Evolutionary conservation across 1,140 invertebrate genomes (phyloP), one percentile per base, ranked within the genome.

Genomic region (Camponotus pennsylvanicus): DNA sequence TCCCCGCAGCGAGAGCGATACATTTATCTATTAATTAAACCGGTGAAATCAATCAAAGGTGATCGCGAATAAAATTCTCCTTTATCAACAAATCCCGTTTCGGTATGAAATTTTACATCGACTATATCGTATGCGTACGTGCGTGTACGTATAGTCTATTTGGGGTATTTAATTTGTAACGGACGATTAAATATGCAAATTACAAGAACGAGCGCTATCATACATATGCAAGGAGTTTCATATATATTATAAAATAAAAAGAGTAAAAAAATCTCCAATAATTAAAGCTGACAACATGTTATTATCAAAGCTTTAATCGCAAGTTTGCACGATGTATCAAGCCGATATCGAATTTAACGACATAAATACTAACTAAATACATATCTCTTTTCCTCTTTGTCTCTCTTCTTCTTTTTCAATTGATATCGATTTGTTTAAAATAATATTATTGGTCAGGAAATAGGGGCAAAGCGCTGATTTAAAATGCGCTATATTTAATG

Each of bases 371-470:
- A 52, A 52, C 49, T 52, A 18, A 52, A 52, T 52, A 15, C 34
- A 52, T 52, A 18, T 40, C 32, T 67, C 15, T 52, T 13, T 52
- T 52, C 15, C 49, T 52, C 49, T 52, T 52, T 18, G 13, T 5
- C 11, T 13, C 11, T 15, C 13, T 52, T 5, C 3, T 18, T 40
- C n/a, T 57, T 18, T 67, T 7, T 6, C 27, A n/a, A 13, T 40
- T 42, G n/a, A 80, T 57, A 80, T 70, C 15, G 64, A 80, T 70
- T 82, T 32, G 5, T 73, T 82, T 21, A 69, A 42, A 71, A 15
- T 55, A 55, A n/a, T 55, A 55, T n/a, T 18, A 52, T 52, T 52
- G 49, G 45, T 0, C 11, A 45, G 27, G 0, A 32, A 32, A 70
- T 21, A 1, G 21, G 27, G 1, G 7, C 6, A n/a, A 9, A 80